phyloP scores from a whole-genome alignment of 2,113 vertebrate genomes.

The Callocephalon fimbriatum region DNA sequence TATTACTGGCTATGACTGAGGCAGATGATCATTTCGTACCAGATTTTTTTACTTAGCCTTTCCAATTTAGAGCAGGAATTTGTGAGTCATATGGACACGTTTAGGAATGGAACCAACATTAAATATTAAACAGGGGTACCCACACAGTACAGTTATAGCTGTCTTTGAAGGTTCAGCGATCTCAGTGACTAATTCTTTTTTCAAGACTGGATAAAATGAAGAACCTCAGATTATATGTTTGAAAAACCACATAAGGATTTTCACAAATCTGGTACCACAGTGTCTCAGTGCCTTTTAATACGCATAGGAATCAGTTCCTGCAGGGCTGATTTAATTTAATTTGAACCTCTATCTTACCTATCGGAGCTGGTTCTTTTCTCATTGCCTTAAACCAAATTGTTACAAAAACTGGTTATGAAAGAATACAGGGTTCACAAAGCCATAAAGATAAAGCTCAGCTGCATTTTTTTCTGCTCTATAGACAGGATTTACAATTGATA shows the following conservation, averaged over 20 bases:
- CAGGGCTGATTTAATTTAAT: conserved; percentile 47
- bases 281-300: background rate
- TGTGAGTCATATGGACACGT: background rate
- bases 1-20: background rate
- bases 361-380: background rate
- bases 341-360: conserved; percentile 12
- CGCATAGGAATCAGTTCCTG: conserved; percentile 10
- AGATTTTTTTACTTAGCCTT: background rate
- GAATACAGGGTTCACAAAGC: background rate
- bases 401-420: conserved; percentile 22
- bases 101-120: conserved; percentile 12
- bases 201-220: background rate
- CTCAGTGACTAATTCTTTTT: background rate
- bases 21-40: background rate
- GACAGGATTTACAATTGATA: conserved; percentile 18
- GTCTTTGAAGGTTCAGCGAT: conserved; percentile 12
- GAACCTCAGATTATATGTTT: background rate
- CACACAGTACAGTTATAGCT: conserved; percentile 9
- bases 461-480: conserved; percentile 9
- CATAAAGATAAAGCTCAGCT: conserved; percentile 14
- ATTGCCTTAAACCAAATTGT: conserved; percentile 50
- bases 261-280: background rate
- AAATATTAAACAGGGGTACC: conserved; percentile 6
- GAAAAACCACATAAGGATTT: conserved; percentile 23
- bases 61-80: background rate